Evolutionary conservation across 2,113 vertebrate species (phyloP).

Genomic region (Tenrec ecaudatus): DNA sequence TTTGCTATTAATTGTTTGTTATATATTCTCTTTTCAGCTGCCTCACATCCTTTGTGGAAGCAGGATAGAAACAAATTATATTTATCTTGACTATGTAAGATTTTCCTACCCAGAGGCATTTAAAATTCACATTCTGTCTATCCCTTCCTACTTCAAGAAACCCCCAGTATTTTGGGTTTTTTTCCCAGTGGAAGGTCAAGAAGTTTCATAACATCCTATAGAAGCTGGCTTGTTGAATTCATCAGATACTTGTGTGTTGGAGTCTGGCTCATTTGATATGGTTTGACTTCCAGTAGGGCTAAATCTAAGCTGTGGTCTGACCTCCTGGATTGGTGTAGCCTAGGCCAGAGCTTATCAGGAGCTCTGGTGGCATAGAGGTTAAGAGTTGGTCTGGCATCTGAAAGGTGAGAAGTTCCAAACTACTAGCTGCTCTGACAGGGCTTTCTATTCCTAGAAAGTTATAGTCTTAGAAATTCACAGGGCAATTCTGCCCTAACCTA

Average conservation of each 20-base stretch:
- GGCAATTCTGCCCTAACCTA: too few relatives aligned
- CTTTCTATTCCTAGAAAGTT: too few relatives aligned
- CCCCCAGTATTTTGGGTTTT: neutral
- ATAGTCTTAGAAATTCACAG: too few relatives aligned
- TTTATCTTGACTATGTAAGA: neutral
- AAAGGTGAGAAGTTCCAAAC: too few relatives aligned
- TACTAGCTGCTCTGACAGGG: too few relatives aligned
- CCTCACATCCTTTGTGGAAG: slow-evolving; percentile 49
- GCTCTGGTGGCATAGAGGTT: too few relatives aligned
- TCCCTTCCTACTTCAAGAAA: slow-evolving; percentile 57
- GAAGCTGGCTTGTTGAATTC: slow-evolving; percentile 35
- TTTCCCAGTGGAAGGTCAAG: neutral
- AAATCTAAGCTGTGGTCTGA: neutral
- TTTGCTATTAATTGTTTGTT: neutral
- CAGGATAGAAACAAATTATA: slow-evolving; percentile 58
- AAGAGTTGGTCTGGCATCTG: too few relatives aligned
- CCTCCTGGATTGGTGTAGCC: neutral
- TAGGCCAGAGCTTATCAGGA: neutral
- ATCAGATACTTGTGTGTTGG: neutral
- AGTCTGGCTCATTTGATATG: neutral
- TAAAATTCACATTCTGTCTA: slow-evolving; percentile 55
- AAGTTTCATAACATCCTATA: slow-evolving; percentile 11
- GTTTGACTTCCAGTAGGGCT: neutral
- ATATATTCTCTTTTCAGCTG: slow-evolving; percentile 33
- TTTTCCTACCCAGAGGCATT: slow-evolving; percentile 49